These are phyloP conservation scores for Amiota communis DNA, from an alignment of 2,888 invertebrate genomes.

Conservation along the genomic window DNA sequence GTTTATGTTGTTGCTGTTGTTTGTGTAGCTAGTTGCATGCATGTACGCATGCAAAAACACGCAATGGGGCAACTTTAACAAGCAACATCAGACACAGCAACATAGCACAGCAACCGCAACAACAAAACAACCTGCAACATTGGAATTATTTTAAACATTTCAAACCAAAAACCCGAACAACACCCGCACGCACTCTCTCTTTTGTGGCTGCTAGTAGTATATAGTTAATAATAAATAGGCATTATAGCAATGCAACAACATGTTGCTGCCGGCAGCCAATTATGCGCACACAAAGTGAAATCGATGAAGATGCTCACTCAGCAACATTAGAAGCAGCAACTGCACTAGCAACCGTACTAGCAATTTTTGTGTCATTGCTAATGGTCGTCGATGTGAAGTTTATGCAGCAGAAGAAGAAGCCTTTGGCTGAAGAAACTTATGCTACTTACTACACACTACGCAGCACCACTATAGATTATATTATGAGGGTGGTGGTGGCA, in stretches of 20 bases:
- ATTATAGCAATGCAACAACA: slow-evolving; percentile 37
- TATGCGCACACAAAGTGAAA: slow-evolving; percentile 66
- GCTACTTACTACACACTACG: no score
- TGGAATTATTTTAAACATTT: no score
- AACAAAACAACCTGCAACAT: neutral
- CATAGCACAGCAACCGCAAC: neutral
- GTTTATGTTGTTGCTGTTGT: slow-evolving; percentile 1
- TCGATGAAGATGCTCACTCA: slow-evolving; percentile 64
- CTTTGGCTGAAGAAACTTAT: slow-evolving; percentile 40
- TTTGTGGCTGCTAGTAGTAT: neutral
- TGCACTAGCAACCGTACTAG: slow-evolving; percentile 49
- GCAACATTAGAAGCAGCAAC: slow-evolving; percentile 49
- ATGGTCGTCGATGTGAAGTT: slow-evolving; percentile 63
- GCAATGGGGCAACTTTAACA: slow-evolving; percentile 8
- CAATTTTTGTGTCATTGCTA: slow-evolving; percentile 44
- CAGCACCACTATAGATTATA: no score
- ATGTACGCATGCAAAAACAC: slow-evolving; percentile 1
- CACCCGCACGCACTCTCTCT: neutral
- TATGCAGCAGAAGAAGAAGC: slow-evolving; percentile 36
- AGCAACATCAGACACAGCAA: neutral
- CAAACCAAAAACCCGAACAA: neutral
- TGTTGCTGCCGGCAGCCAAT: slow-evolving; percentile 51
- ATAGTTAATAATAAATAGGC: slow-evolving; percentile 14
- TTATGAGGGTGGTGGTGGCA: slow-evolving; percentile 39
- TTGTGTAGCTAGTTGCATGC: slow-evolving; percentile 1